Evolutionary conservation across 2,888 invertebrate genomes (phyloP), one percentile per base, ranked within the genome.

Genomic region (Orgyia antiqua): DNA sequence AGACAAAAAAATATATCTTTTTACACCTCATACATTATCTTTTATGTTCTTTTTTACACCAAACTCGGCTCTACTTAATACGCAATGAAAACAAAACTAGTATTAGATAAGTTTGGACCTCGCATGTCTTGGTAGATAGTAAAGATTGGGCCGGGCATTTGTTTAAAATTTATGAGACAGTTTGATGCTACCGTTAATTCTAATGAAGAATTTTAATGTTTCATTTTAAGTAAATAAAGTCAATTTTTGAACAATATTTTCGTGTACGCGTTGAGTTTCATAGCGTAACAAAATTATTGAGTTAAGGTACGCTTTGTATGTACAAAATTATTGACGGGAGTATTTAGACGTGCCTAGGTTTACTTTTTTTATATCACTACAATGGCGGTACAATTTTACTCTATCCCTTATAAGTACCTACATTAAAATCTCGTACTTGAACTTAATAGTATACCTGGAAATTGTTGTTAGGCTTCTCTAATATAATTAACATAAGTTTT

Each of bases 1-100:
- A 72, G 59, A 67, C 50, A 47, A 61, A 72, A 69, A 69, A 63
- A 65, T 58, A 69, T 62, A 69, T 62, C 63, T 65, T 58, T 71
- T 69, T 59, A 62, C 68, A 71, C 64, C 55, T 48, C 59, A 64
- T 72, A 52, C 78, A 74, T 62, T 57, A 64, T 63, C 41, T 51
- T 49, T 58, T 55, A 44, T 50, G 42, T 47, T 47, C 43, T 39
- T 33, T 44, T 49, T 45, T 36, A 45, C 40, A 37, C 51, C 42
- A 55, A 60, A 53, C 36, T 26, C 37, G 23, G 29, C 49, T 36
- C 20, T 43, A 42, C 36, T 35, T 27, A 44, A 24, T 38, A 39
- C 26, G 51, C 42, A 51, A 53, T 50, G 47, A 30, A 50, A 33
- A 35, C 32, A 31, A 34, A 48, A 31, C 23, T 20, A 10, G n/a